A percentile compares a stretch with the other conserved stretches of the same genome.
phyloP scores from a whole-genome alignment of 2,113 vertebrate species.

The Eulemur rufifrons region DNA sequence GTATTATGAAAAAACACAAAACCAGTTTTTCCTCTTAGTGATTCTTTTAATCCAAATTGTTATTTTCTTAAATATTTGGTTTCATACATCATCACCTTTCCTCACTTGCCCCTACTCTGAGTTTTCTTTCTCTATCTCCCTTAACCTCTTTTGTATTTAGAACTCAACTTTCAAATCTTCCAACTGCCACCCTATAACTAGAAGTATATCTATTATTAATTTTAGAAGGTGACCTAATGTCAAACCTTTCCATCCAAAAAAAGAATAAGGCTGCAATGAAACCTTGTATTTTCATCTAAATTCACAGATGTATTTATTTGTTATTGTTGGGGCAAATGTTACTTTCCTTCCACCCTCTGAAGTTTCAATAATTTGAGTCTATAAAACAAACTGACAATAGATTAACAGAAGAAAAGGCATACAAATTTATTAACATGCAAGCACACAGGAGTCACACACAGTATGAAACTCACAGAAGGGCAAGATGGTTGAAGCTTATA shows the following conservation, averaged over 20 bases:
- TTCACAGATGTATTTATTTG: neutral
- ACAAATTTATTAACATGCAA: neutral
- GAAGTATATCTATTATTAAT: neutral
- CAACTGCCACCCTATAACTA: neutral
- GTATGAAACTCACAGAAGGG: neutral
- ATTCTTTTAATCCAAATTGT: neutral
- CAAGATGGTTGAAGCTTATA: neutral
- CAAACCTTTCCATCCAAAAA: neutral
- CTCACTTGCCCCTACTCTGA: neutral
- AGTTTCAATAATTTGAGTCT: neutral
- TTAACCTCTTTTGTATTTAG: neutral
- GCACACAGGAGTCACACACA: neutral
- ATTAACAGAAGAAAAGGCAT: neutral
- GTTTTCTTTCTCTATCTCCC: neutral
- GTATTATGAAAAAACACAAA: neutral
- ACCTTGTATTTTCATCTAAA: neutral
- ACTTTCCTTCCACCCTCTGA: neutral
- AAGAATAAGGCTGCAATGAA: neutral
- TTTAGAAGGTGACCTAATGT: neutral
- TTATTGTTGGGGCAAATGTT: neutral
- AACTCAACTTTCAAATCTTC: conserved; percentile 15
- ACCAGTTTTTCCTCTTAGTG: neutral
- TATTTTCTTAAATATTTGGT: neutral
- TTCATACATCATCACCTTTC: neutral
- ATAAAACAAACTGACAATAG: neutral